These are phyloP conservation scores for Tenthredo mesomela DNA, from an alignment of 2,888 invertebrate species.

Conservation along the genomic window DNA sequence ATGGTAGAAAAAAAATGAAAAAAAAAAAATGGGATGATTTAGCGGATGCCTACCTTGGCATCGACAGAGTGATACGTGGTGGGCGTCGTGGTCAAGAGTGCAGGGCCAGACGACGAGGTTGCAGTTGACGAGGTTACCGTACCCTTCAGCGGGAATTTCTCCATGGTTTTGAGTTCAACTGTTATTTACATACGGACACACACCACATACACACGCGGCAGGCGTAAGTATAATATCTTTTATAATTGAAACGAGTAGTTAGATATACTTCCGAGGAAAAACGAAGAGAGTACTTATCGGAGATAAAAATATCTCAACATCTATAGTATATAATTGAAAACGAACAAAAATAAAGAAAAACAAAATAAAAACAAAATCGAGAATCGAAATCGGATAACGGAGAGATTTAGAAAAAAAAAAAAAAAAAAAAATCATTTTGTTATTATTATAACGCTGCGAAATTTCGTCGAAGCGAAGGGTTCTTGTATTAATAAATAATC, in stretches of 20 bases:
- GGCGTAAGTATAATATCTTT: neutral
- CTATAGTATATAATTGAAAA: neutral
- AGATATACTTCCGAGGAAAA: constrained; percentile 3
- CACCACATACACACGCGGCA: neutral
- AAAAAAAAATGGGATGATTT: constrained; percentile 54
- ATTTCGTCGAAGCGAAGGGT: neutral
- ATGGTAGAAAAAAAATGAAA: neutral
- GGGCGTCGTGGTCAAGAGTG: constrained; percentile 69
- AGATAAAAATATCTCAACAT: neutral
- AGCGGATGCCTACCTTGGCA: constrained; percentile 72
- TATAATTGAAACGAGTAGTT: neutral
- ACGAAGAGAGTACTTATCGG: neutral
- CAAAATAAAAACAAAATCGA: neutral
- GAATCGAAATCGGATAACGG: neutral
- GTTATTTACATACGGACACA: constrained; percentile 32
- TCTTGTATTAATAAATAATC: neutral
- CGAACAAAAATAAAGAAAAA: neutral
- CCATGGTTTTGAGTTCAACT: constrained; percentile 80
- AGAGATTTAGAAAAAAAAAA: neutral
- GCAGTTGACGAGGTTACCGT: constrained; percentile 65
- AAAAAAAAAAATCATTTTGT: neutral
- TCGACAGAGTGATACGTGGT: constrained; percentile 75
- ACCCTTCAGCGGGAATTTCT: constrained; percentile 86
- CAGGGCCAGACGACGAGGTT: constrained; percentile 68
- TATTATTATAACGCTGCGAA: neutral